Evolutionary conservation across 1,140 invertebrate species (phyloP), one percentile per base, ranked within the genome.

Genomic region (Drosophila novamexicana): DNA sequence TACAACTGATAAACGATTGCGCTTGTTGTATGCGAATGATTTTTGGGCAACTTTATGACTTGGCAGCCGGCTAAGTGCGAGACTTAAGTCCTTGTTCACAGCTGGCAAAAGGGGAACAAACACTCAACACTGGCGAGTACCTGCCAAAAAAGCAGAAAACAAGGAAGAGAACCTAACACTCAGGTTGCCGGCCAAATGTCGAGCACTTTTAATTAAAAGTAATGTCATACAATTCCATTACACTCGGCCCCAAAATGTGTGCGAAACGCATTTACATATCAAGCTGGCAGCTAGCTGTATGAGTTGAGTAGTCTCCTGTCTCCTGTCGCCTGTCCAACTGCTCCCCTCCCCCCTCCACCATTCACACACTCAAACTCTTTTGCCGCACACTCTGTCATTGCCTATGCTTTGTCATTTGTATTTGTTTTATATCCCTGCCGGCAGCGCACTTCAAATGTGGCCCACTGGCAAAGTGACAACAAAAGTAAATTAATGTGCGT

Each of bases 131-230:
- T 29, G 47, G 18, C 42, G 7, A 47, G 9, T 45, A 67, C 40
- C 70, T 88, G 82, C 75, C 83, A 82, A 86, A 82, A 77, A 67
- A 40, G 10, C 10, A 34, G 10, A 53, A 54, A 67, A 9, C 52
- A 66, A 12, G 0, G 4, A 36, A 59, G 34, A 7, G 37, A 52
- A 62, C 64, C 63, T 47, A 68, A 62, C 77, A 84, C 81, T 85
- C 81, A 78, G 78, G 64, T 54, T 61, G 74, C 77, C 75, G 76
- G 78, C 77, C 78, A 91, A 91, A 91, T 82, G 89, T 84, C 90
- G 84, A 91, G 79, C 89, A 82, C 89, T 82, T 91, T 91, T 91
- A 91, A 91, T 91, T 91, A 91, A 91, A 91, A 91, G 89, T 91
- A 91, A 91, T 91, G 89, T 91, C 89, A 91, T 81, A 91, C 88